Percentiles rank a stretch among this genome's conserved stretches.
These are phyloP conservation scores for Psettodes erumei DNA, from an alignment of 2,113 vertebrate species.

Conservation along the genomic window DNA sequence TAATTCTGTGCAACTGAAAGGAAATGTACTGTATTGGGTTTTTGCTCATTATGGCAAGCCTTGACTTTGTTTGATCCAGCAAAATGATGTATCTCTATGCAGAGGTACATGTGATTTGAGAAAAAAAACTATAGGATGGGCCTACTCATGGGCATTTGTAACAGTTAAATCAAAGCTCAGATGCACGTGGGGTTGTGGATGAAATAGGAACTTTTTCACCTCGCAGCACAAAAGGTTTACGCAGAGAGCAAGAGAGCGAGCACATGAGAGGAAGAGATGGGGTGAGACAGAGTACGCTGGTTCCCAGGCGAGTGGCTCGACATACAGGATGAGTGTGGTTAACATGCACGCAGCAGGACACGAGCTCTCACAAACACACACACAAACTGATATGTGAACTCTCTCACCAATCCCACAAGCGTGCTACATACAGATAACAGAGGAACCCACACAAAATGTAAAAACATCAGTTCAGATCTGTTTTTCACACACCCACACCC, in stretches of 20 bases:
- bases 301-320: constrained; percentile 83
- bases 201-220: constrained; percentile 56
- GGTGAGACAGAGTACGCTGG: constrained; percentile 5
- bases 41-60: constrained; percentile 31
- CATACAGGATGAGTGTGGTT: constrained; percentile 82
- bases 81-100: constrained; percentile 6
- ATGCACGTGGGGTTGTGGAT: constrained; percentile 16
- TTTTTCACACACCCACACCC: constrained; percentile 67
- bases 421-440: constrained; percentile 58
- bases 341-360: constrained; percentile 54
- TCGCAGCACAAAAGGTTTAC: neutral
- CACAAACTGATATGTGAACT: constrained; percentile 43
- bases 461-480: constrained; percentile 67
- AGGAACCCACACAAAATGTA: constrained; percentile 62
- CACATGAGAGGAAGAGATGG: constrained; percentile 22
- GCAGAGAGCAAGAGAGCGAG: constrained; percentile 16
- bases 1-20: constrained; percentile 44
- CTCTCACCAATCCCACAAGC: constrained; percentile 52
- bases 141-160: neutral
- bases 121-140: neutral
- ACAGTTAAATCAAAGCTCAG: constrained; percentile 37
- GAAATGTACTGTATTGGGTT: constrained; percentile 13
- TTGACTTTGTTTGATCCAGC: constrained; percentile 28
- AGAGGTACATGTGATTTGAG: neutral
- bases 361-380: constrained; percentile 23